phyloP scores from a whole-genome alignment of 2,888 invertebrate genomes.

The Fragum fragum region DNA sequence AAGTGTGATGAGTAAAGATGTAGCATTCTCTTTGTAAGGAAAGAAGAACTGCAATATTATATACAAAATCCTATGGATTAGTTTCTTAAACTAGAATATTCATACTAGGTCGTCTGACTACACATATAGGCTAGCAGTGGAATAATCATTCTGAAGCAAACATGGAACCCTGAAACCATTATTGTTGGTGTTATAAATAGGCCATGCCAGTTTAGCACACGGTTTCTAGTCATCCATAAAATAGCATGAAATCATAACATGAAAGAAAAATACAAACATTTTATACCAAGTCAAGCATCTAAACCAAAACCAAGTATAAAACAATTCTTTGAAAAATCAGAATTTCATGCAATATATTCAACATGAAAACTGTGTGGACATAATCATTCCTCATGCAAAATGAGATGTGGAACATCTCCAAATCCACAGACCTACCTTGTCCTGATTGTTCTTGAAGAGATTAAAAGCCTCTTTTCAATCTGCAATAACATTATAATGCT shows the following conservation, averaged over 20 bases:
- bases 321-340: conserved; percentile 71
- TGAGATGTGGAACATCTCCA: conserved; percentile 69
- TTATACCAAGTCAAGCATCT: conserved; percentile 73
- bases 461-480: conserved; percentile 67
- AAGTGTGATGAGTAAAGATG: conserved; percentile 24
- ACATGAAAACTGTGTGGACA: conserved; percentile 73
- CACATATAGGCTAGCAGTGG: conserved; percentile 72
- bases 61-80: conserved; percentile 53
- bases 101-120: conserved; percentile 70
- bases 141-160: conserved; percentile 72
- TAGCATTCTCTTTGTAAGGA: conserved; percentile 26
- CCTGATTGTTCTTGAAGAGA: conserved; percentile 52
- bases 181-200: conserved; percentile 71
- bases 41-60: conserved; percentile 46
- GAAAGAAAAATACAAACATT: conserved; percentile 72
- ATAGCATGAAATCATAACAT: conserved; percentile 73
- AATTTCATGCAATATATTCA: conserved; percentile 73
- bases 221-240: conserved; percentile 71
- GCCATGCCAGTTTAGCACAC: conserved; percentile 74
- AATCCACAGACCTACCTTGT: conserved; percentile 68
- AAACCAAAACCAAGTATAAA: conserved; percentile 74
- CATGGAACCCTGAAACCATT: conserved; percentile 71
- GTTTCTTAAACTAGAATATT: conserved; percentile 66
- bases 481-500: conserved; percentile 53
- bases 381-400: conserved; percentile 73